Conservation (phyloP, 2,113 vertebrate genomes). For the Alethe diademata region DNA sequence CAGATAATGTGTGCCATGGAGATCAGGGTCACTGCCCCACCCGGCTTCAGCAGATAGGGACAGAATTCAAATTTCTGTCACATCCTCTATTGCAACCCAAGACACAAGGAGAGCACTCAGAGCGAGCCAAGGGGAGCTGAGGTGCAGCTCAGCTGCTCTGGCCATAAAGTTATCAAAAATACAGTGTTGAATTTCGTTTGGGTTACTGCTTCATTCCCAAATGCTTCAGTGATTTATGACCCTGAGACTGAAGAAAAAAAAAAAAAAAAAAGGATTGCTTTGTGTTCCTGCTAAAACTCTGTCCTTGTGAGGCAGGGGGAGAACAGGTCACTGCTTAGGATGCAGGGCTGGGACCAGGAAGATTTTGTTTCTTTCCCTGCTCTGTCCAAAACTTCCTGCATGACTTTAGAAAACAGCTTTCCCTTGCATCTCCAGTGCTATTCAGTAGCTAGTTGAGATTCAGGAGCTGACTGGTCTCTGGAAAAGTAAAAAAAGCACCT, state of each 20-base stretch:
- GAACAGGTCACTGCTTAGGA: background rate
- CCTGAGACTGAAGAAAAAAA: background rate
- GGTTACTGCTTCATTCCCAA: background rate
- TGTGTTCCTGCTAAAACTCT: background rate
- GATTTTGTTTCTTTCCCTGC: background rate
- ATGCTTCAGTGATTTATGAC: conserved; percentile 27
- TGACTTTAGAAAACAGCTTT: background rate
- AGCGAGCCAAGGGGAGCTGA: background rate
- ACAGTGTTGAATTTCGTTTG: background rate
- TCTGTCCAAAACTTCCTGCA: background rate
- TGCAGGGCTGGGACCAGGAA: background rate
- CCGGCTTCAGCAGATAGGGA: no score
- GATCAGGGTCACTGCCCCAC: no score
- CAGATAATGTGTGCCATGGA: no score
- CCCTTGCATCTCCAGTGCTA: background rate
- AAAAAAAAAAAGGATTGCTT: background rate
- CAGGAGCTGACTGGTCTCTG: background rate
- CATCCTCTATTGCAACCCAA: no score
- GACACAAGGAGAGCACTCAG: background rate
- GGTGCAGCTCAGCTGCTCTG: background rate
- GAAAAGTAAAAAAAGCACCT: background rate
- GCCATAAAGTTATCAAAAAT: background rate
- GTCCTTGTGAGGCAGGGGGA: background rate
- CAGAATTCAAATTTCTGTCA: no score
- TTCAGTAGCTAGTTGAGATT: background rate